Evolutionary conservation across 1,140 invertebrate genomes (phyloP).

Genomic region (Drosophila tsacasi): DNA sequence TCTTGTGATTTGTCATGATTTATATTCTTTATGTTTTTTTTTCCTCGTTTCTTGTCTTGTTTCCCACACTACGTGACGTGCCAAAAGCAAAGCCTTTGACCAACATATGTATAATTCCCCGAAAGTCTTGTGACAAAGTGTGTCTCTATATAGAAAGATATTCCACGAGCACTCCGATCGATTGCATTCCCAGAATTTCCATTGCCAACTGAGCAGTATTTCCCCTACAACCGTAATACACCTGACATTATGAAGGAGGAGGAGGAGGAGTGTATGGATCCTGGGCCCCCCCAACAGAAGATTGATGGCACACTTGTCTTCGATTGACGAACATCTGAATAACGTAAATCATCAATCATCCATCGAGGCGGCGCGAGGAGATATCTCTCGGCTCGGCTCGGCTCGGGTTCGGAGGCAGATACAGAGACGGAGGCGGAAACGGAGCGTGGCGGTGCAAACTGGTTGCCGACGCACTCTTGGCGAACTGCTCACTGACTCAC

Average conservation of each 20-base stretch:
- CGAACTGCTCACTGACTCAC: conserved; percentile 65
- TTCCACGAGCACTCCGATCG: conserved; percentile 17
- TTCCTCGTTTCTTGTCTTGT: conserved; percentile 17
- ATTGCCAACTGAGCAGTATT: conserved; percentile 37
- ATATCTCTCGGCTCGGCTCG: conserved; percentile 5
- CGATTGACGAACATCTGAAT: conserved; percentile 61
- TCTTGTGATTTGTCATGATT: conserved; percentile 43
- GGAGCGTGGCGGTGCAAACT: conserved; percentile 50
- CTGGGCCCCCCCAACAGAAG: conserved; percentile 19
- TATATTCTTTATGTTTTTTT: background rate
- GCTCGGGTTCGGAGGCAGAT: no score
- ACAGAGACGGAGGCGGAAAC: conserved; percentile 13
- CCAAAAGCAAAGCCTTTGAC: conserved; percentile 51
- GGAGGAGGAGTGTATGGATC: background rate
- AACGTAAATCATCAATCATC: conserved; percentile 66
- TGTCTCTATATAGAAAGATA: conserved; percentile 26
- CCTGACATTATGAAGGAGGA: conserved; percentile 2
- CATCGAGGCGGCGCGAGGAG: conserved; percentile 16
- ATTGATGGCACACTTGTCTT: conserved; percentile 62
- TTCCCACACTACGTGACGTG: conserved; percentile 36
- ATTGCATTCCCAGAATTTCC: conserved; percentile 46
- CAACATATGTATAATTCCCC: conserved; percentile 23
- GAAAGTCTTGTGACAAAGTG: conserved; percentile 31
- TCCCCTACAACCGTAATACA: conserved; percentile 7
- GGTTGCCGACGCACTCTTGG: conserved; percentile 65